Base-by-base conservation (phyloP, 2,888 invertebrate genomes). In the Hipparchia semele region DNA sequence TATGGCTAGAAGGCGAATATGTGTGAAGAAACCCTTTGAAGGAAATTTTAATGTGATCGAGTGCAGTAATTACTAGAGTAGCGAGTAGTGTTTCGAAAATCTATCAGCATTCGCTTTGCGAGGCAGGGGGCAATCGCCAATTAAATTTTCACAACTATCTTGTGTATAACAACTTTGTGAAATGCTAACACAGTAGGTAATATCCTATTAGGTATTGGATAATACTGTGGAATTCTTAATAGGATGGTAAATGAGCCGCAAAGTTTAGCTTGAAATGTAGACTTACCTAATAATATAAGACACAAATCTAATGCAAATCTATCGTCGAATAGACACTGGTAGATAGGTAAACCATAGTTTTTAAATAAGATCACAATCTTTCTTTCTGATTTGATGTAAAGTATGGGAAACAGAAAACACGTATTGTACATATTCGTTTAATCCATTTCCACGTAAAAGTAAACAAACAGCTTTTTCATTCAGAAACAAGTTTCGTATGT, bases 401-500 rank as follows among this genome's bases (percentile, higher is more conserved):
- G 61, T 13, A 10, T 6, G 3, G 10, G 5, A 23, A 10, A n/a
- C 54, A 45, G 1, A 62, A 64, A 64, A 70, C 13, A 54, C 58
- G 46, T 68, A 33, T 68, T 68, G 53, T 72, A 62, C 53, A 54
- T 60, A 46, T 49, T 64, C 56, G 58, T 75, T 73, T 75, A 73
- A 68, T 75, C 60, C 64, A 51, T 64, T 71, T 75, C 60, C 64
- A 51, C 67, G 58, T 61, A 70, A 73, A 70, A 70, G 53, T 68
- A 75, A 70, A 72, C 67, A 74, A 73, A 64, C 71, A 13, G 49
- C 23, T 23, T 64, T 58, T 65, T 49, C 59, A 60, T 60, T 39
- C n/a, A 10, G 13, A 13, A 64, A 13, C 23, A 58, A 58, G 39
- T 39, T 39, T 39, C 3, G 39, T 39, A 39, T 2, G 39, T 39